Percentiles rank a stretch among this genome's conserved stretches.
phyloP scores from a whole-genome alignment of 2,113 vertebrate genomes.

The Desmodus rotundus region DNA sequence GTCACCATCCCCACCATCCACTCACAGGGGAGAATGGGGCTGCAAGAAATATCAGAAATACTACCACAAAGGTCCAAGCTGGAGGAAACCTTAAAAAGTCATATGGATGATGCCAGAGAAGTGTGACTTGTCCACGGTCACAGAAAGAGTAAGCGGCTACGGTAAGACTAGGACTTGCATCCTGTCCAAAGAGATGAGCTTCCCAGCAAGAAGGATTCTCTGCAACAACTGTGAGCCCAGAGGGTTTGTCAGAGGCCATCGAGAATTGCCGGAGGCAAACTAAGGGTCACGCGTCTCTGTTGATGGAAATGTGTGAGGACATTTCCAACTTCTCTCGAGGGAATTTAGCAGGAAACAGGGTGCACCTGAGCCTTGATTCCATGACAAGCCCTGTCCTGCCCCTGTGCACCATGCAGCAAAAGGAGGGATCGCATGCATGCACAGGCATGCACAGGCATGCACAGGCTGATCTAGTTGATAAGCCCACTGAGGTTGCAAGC shows the following conservation, averaged over 20 bases:
- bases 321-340: background rate
- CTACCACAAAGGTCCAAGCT: background rate
- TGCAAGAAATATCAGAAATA: background rate
- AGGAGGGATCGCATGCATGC: background rate
- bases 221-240: background rate
- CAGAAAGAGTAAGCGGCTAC: background rate
- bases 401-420: background rate
- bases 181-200: background rate
- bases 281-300: slow-evolving; percentile 1
- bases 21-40: background rate
- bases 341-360: background rate
- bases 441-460: background rate
- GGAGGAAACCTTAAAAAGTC: background rate
- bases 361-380: background rate
- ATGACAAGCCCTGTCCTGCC: background rate
- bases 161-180: background rate
- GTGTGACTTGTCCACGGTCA: background rate
- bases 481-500: background rate
- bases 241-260: background rate
- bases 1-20: background rate
- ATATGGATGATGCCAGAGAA: background rate
- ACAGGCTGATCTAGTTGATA: background rate
- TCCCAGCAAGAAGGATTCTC: background rate
- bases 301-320: background rate
- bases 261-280: background rate